Percentiles rank a stretch among this genome's conserved stretches.
phyloP scores from a whole-genome alignment of 2,797 vertebrate species.

The Tadarida brasiliensis region DNA sequence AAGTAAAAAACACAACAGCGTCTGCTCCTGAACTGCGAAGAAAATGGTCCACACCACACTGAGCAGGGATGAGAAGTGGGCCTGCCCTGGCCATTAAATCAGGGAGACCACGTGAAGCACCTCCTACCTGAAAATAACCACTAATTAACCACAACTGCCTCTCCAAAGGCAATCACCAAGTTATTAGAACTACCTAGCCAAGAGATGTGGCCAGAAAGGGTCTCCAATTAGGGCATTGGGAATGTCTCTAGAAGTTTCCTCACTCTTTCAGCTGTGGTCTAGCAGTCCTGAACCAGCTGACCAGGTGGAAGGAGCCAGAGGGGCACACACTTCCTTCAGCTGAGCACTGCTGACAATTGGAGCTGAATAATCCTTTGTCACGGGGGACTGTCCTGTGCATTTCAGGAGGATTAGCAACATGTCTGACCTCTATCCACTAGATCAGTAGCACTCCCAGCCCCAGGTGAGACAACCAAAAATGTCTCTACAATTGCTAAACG shows the following conservation, averaged over 20 bases:
- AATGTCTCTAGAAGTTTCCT: background rate
- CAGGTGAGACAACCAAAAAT: background rate
- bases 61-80: background rate
- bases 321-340: background rate
- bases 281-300: background rate
- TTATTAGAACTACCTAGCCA: background rate
- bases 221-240: background rate
- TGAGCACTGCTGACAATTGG: background rate
- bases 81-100: background rate
- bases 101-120: background rate
- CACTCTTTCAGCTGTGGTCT: background rate
- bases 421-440: background rate
- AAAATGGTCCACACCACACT: background rate
- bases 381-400: background rate
- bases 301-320: background rate
- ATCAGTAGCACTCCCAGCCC: background rate
- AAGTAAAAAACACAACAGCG: background rate
- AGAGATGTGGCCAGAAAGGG: background rate
- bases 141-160: slow-evolving; percentile 20
- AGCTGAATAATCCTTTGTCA: background rate
- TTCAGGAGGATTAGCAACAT: background rate
- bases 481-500: background rate
- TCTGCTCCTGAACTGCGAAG: background rate
- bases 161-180: background rate
- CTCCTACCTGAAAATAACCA: background rate